Percentiles rank a stretch among this genome's conserved stretches.
Conservation (phyloP, 2,888 invertebrate species). For the Volucella zonaria region DNA sequence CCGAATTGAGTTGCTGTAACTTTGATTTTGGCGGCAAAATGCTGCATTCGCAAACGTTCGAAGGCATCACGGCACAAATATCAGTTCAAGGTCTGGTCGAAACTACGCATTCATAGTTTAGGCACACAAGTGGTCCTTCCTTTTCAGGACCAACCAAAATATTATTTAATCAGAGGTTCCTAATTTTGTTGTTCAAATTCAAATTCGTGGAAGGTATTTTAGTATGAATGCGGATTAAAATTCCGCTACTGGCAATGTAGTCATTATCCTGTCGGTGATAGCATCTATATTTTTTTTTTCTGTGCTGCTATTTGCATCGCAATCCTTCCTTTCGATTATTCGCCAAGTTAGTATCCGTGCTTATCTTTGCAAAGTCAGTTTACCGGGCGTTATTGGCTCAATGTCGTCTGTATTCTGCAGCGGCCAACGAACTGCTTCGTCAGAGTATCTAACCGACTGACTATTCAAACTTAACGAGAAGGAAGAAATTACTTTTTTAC, state of each 20-base stretch:
- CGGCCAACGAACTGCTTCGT: slow-evolving; percentile 18
- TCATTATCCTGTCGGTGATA: not conserved
- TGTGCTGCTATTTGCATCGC: slow-evolving; percentile 3
- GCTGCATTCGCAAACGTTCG: no score
- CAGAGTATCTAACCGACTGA: slow-evolving; percentile 27
- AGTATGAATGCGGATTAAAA: no score
- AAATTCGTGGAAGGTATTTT: no score
- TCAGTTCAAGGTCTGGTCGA: no score
- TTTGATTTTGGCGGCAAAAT: no score
- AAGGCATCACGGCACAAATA: no score
- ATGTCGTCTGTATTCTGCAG: slow-evolving; percentile 21
- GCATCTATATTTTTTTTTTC: not conserved
- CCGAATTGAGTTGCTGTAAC: no score
- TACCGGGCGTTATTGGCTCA: slow-evolving; percentile 36
- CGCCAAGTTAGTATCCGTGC: not conserved
- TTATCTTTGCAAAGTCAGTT: slow-evolving; percentile 46
- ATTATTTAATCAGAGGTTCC: no score
- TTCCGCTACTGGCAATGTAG: not conserved
- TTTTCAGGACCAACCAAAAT: no score
- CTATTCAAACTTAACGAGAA: slow-evolving; percentile 66
- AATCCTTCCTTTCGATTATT: not conserved
- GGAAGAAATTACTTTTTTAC: slow-evolving; percentile 67
- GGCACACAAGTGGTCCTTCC: no score
- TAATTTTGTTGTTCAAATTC: no score
- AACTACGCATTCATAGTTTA: no score